Percentiles rank a stretch among this genome's conserved stretches.
Evolutionary conservation across 2,113 vertebrate genomes (phyloP).

Genomic region (Oryzias javanicus): DNA sequence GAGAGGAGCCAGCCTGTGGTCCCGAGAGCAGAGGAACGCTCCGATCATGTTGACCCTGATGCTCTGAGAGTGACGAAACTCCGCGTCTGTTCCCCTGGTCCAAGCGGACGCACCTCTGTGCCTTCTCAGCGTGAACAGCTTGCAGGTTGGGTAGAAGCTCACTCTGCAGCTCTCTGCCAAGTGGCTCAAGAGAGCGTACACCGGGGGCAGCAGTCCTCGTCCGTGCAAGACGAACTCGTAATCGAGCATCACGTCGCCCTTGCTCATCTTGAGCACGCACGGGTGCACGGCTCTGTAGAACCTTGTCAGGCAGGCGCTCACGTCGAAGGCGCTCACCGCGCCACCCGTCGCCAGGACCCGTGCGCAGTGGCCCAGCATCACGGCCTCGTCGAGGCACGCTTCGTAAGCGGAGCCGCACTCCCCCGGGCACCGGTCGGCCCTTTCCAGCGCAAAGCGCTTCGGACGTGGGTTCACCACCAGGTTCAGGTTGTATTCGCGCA

Average conservation of each 20-base stretch:
- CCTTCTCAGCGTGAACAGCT: neutral
- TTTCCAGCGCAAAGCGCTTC: rapidly evolving
- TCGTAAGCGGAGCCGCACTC: conserved; percentile 5
- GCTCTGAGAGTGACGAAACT: neutral
- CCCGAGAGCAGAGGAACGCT: conserved; percentile 2
- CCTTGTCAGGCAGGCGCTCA: conserved; percentile 7
- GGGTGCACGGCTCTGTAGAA: conserved; percentile 13
- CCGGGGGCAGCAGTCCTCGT: neutral
- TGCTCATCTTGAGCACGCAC: conserved; percentile 1
- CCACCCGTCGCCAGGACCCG: neutral
- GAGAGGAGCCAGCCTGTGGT: neutral
- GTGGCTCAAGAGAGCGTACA: neutral
- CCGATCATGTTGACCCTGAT: neutral
- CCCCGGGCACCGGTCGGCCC: neutral
- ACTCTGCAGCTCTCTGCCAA: conserved; percentile 13
- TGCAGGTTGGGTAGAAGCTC: neutral
- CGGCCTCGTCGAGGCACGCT: conserved; percentile 14
- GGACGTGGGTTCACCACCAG: neutral
- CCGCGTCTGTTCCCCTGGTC: neutral
- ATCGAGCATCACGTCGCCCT: conserved; percentile 5
- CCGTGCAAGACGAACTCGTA: conserved; percentile 11
- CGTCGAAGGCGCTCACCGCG: neutral
- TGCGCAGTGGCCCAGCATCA: conserved; percentile 8
- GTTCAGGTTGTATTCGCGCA: conserved; percentile 3
- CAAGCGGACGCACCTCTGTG: conserved; percentile 9